These are phyloP conservation scores for Neuroterus valhalla DNA, from an alignment of 1,140 invertebrate species.

Conservation along the genomic window DNA sequence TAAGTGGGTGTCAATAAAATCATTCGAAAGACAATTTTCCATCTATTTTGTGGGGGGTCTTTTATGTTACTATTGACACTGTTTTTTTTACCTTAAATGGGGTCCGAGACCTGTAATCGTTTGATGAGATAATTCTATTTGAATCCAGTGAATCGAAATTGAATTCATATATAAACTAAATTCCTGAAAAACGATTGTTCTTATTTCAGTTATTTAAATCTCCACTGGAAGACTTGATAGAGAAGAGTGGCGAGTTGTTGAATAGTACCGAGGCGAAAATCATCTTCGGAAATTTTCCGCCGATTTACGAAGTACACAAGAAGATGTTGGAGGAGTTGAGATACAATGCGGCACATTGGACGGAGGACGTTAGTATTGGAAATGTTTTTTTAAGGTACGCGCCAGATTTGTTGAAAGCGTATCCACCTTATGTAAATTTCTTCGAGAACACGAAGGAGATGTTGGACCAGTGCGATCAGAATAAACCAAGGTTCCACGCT, in stretches of 20 bases:
- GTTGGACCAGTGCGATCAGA: conserved; percentile 90
- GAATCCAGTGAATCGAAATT: no score
- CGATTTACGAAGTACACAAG: conserved; percentile 91
- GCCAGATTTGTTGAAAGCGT: conserved; percentile 90
- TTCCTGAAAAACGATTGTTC: background rate
- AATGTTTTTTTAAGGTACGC: conserved; percentile 91
- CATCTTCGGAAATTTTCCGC: conserved; percentile 96
- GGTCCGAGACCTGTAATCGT: no score
- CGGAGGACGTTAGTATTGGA: conserved; percentile 89
- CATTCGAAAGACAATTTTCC: no score
- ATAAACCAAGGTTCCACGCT: conserved; percentile 96
- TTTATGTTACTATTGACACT: no score
- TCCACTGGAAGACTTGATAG: conserved; percentile 89
- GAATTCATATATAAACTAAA: no score
- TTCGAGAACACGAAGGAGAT: conserved; percentile 97
- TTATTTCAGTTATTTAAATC: conserved; percentile 90
- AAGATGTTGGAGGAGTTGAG: conserved; percentile 88
- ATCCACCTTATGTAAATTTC: conserved; percentile 98
- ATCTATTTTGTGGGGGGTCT: no score
- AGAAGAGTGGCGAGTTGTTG: conserved; percentile 84
- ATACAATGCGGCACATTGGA: conserved; percentile 83
- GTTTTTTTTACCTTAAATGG: no score
- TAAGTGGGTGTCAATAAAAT: no score
- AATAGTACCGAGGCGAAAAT: conserved; percentile 95
- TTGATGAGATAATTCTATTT: no score